Evolutionary conservation across 2,888 invertebrate species (phyloP), one percentile per base, ranked within the genome.

Genomic region (Sepiola atlantica): DNA sequence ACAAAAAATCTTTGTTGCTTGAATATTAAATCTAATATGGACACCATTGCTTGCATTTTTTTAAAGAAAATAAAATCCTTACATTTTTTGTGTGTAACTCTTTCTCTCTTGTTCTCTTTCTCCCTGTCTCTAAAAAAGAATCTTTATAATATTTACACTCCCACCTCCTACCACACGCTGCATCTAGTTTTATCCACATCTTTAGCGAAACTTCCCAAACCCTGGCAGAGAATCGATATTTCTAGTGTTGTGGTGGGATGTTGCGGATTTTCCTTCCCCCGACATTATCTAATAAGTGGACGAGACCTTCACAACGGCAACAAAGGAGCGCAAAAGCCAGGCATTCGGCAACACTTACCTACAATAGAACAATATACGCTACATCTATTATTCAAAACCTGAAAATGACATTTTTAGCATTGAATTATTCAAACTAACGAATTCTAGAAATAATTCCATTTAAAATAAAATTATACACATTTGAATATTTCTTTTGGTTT

Each of bases 11-110:
- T n/a, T 32, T 77, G n/a, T 77, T 77, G 77, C 77, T 77, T n/a
- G 77, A 77, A 77, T 77, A 77, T 77, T 77, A 77, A 77, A 77
- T 77, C 77, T 77, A n/a, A 77, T 77, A 77, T 77, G n/a, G 77
- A n/a, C 77, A 77, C n/a, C 2, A 21, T 6, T 28, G 28, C 77
- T 77, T 32, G 14, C 77, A 32, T 32, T n/a, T 77, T 32, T 77
- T n/a, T 21, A 2, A 28, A 24, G 28, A 28, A 28, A 28, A 61
- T 28, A 6, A 61, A 61, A 21, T 61, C 61, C 21, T 18, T 57
- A 18, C 61, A 21, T 61, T 32, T 77, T 32, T 77, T 77, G 45
- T 45, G 45, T 45, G 8, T n/a, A n/a, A n/a, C n/a, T n/a, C n/a
- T n/a, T n/a, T n/a, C n/a, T n/a, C n/a, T n/a, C n/a, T n/a, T n/a